Percentiles rank a stretch among this genome's conserved stretches.
Conservation (phyloP, 2,113 vertebrate species). For the Mastomys natalensis region DNA sequence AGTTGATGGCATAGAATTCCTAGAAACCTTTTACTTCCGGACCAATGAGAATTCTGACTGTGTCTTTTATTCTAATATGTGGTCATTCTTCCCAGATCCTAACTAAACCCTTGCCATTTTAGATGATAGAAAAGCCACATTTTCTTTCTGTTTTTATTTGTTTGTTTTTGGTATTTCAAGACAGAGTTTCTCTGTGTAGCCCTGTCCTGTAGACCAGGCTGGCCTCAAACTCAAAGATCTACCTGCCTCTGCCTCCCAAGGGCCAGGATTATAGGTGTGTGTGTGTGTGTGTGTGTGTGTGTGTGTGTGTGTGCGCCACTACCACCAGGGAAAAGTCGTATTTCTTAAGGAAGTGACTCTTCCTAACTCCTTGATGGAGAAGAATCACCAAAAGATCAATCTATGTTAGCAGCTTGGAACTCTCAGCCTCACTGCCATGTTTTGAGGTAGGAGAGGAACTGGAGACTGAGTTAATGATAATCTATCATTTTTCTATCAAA, state of each 20-base stretch:
- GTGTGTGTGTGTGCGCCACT: not conserved
- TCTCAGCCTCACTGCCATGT: not conserved
- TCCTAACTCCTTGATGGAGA: not conserved
- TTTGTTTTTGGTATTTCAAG: not conserved
- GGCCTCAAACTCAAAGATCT: not conserved
- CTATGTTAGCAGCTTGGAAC: not conserved
- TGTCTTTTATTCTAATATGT: not conserved
- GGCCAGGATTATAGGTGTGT: too few relatives aligned
- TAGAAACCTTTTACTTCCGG: not conserved
- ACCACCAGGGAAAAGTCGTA: not conserved
- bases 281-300: not conserved
- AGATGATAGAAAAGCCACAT: not conserved
- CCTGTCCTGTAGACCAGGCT: too few relatives aligned
- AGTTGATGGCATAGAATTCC: not conserved
- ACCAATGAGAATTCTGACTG: not conserved
- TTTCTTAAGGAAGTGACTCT: not conserved
- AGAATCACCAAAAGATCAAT: not conserved
- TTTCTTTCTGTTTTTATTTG: not conserved
- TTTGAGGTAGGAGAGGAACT: not conserved
- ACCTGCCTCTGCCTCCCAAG: not conserved
- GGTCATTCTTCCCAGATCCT: not conserved
- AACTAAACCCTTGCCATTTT: not conserved
- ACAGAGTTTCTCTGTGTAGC: not conserved
- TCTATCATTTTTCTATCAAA: not conserved
- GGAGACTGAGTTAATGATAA: not conserved